Evolutionary conservation across 92 coral and sea anemone genomes (phyloP).

Genomic region (Isaurus tuberculatus): DNA sequence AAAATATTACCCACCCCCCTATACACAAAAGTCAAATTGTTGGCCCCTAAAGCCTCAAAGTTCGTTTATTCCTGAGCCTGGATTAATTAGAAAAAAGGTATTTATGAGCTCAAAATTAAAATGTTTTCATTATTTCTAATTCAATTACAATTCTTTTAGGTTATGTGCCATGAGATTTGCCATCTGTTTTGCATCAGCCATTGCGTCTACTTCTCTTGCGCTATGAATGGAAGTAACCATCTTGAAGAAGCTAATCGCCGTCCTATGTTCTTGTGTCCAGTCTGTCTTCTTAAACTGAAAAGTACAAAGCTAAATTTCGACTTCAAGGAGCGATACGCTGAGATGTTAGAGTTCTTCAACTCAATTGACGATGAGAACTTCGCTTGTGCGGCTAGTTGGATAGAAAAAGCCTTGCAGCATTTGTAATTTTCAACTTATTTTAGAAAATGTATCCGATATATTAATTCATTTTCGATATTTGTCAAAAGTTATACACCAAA

Average conservation of each 20-base stretch:
- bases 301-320: constrained; percentile 36
- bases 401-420: constrained; percentile 40
- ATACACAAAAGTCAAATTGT: too few species aligned
- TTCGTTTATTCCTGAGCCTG: too few species aligned
- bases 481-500: too few species aligned
- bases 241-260: constrained; percentile 54
- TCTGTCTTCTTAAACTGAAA: constrained; percentile 58
- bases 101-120: too few species aligned
- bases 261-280: constrained; percentile 65
- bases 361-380: constrained; percentile 59
- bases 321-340: constrained; percentile 56
- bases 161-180: constrained; percentile 67
- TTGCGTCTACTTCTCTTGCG: constrained; percentile 60
- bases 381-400: constrained; percentile 38
- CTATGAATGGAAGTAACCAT: constrained; percentile 66
- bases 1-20: too few species aligned
- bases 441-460: too few species aligned
- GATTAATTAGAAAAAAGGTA: too few species aligned
- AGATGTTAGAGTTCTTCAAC: constrained; percentile 50
- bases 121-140: background rate
- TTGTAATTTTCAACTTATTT: constrained; percentile 24
- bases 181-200: constrained; percentile 59
- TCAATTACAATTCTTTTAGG: constrained; percentile 14
- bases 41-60: too few species aligned
- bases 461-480: too few species aligned